A percentile compares a stretch with the other conserved stretches of the same genome.
Conservation (phyloP, 2,113 vertebrate genomes). For the Thalassarche chlororhynchos region DNA sequence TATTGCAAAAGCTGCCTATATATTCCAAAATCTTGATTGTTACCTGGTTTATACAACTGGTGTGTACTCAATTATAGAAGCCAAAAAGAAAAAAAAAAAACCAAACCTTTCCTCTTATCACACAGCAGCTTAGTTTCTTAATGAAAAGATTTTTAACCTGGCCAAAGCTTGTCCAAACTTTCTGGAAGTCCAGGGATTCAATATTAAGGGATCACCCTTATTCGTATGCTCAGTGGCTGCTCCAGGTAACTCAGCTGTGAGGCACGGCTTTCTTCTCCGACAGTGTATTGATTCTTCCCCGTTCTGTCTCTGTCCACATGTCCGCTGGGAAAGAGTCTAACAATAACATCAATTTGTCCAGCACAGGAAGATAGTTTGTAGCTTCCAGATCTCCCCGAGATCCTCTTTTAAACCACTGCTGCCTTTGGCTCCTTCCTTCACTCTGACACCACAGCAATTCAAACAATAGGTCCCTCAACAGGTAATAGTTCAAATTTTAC, state of each 20-base stretch:
- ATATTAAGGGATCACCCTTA: background rate
- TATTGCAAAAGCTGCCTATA: background rate
- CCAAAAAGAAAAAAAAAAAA: background rate
- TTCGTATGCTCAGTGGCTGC: background rate
- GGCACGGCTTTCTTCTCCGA: background rate
- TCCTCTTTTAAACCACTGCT: background rate
- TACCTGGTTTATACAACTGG: background rate
- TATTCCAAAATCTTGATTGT: background rate
- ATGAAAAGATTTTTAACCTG: background rate
- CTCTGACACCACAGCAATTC: background rate
- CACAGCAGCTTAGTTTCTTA: background rate
- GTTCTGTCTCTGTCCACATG: fast-evolving
- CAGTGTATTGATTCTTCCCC: background rate
- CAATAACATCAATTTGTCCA: background rate
- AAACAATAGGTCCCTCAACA: background rate
- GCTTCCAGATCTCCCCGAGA: background rate
- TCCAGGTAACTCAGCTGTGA: background rate
- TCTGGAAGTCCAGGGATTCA: background rate
- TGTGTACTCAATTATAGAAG: background rate
- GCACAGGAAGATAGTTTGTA: background rate
- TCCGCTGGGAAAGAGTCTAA: background rate
- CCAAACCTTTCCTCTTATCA: background rate
- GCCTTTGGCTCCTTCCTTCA: background rate
- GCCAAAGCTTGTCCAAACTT: background rate
- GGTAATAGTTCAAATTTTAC: background rate